Evolutionary conservation across 2,888 invertebrate genomes (phyloP).

Genomic region (Meteorus cinctellus): DNA sequence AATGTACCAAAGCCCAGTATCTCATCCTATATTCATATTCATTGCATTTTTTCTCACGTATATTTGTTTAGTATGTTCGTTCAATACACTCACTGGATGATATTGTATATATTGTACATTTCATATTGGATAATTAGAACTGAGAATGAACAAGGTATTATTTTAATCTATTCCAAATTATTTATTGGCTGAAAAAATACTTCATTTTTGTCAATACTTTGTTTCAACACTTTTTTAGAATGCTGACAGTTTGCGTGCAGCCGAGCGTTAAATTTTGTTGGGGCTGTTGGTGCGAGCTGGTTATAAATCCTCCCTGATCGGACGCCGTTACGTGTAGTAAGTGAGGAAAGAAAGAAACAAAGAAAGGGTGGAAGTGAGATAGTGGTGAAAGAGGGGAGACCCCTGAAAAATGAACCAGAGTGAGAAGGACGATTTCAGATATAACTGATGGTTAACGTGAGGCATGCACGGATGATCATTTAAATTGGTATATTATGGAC

Average conservation of each 20-base stretch:
- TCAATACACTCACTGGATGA: neutral
- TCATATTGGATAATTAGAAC: conserved; percentile 57
- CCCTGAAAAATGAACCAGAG: neutral
- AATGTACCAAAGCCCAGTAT: neutral
- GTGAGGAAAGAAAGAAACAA: conserved; percentile 42
- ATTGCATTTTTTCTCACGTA: neutral
- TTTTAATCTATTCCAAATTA: conserved; percentile 40
- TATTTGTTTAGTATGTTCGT: neutral
- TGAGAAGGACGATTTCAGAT: conserved; percentile 14
- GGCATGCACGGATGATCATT: conserved; percentile 15
- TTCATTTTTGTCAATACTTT: neutral
- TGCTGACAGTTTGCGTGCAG: conserved; percentile 3
- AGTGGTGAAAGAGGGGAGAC: neutral
- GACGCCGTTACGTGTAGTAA: neutral
- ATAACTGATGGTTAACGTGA: conserved; percentile 24
- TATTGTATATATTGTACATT: conserved; percentile 48
- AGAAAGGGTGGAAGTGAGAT: conserved; percentile 5
- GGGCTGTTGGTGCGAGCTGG: neutral
- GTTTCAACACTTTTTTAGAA: neutral
- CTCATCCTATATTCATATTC: neutral
- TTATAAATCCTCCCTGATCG: neutral
- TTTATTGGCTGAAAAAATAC: neutral
- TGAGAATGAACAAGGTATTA: conserved; percentile 65
- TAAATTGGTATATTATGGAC: neutral
- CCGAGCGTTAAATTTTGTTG: neutral